Conservation (phyloP, 2,113 vertebrate genomes). For the Oncorhynchus mykiss region DNA sequence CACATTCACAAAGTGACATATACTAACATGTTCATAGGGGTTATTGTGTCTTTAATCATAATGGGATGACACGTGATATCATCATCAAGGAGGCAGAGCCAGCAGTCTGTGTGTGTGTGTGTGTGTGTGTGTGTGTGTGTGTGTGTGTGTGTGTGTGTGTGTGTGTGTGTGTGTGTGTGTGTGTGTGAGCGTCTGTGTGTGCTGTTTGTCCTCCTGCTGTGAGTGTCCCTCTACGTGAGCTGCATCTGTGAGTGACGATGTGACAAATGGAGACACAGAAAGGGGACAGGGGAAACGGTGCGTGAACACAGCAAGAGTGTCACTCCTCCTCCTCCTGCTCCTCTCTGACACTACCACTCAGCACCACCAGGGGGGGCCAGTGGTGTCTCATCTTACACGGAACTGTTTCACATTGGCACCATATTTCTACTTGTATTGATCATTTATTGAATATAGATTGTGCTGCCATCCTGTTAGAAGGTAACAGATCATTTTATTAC, state of each 20-base stretch:
- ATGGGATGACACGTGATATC: constrained; percentile 47
- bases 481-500: too few species aligned
- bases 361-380: neutral
- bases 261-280: too few species aligned
- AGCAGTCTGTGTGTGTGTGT: constrained; percentile 14
- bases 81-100: constrained; percentile 65
- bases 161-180: constrained; percentile 6
- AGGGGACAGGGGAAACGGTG: too few species aligned
- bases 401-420: too few species aligned
- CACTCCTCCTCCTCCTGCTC: neutral
- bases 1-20: constrained; percentile 6
- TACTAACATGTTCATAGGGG: neutral
- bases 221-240: neutral
- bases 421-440: too few species aligned
- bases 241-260: neutral
- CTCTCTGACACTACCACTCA: too few species aligned
- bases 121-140: too few species aligned
- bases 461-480: too few species aligned
- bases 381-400: neutral
- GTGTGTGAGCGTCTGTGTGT: constrained; percentile 1
- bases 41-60: constrained; percentile 31
- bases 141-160: constrained; percentile 1
- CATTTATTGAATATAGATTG: too few species aligned
- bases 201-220: neutral
- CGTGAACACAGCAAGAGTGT: neutral